A percentile compares a stretch with the other conserved stretches of the same genome.
These are phyloP conservation scores for Muraenolepis orangiensis DNA, from an alignment of 2,797 vertebrate genomes.

Conservation along the genomic window DNA sequence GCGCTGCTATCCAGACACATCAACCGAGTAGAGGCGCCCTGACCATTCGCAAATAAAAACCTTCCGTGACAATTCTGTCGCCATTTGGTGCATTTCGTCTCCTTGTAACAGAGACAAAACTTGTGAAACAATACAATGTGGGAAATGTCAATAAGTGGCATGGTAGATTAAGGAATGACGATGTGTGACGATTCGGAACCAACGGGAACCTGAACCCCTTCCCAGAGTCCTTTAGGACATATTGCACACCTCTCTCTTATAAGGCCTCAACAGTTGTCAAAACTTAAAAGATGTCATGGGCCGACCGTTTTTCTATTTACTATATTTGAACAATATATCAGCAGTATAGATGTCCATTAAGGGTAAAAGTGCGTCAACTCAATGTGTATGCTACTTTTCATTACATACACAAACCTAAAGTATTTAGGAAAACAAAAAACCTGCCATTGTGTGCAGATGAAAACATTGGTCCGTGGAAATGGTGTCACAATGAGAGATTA, in stretches of 20 bases:
- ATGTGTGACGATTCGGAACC: slow-evolving; percentile 4
- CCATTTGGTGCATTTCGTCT: background rate
- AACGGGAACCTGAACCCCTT: slow-evolving; percentile 5
- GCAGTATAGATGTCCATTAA: slow-evolving; percentile 33
- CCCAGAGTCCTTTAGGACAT: slow-evolving; percentile 21
- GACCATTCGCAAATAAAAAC: background rate
- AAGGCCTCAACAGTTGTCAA: slow-evolving; percentile 69
- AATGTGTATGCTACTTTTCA: slow-evolving; percentile 31
- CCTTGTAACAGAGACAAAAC: background rate
- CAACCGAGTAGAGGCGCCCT: background rate
- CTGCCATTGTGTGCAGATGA: background rate
- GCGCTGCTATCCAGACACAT: background rate
- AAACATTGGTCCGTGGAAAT: slow-evolving; percentile 32
- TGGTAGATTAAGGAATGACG: slow-evolving; percentile 14
- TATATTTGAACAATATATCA: slow-evolving; percentile 41
- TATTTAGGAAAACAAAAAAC: background rate
- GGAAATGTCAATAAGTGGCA: slow-evolving; percentile 24
- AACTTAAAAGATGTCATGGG: slow-evolving; percentile 42
- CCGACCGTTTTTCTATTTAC: slow-evolving; percentile 48
- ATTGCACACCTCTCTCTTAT: slow-evolving; percentile 77
- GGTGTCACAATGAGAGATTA: slow-evolving; percentile 4
- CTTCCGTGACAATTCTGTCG: background rate
- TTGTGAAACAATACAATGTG: slow-evolving; percentile 5
- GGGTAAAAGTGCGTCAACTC: slow-evolving; percentile 51
- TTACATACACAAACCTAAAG: slow-evolving; percentile 36